Evolutionary conservation across 2,797 vertebrate species (phyloP).

Genomic region (Anniella stebbinsi): DNA sequence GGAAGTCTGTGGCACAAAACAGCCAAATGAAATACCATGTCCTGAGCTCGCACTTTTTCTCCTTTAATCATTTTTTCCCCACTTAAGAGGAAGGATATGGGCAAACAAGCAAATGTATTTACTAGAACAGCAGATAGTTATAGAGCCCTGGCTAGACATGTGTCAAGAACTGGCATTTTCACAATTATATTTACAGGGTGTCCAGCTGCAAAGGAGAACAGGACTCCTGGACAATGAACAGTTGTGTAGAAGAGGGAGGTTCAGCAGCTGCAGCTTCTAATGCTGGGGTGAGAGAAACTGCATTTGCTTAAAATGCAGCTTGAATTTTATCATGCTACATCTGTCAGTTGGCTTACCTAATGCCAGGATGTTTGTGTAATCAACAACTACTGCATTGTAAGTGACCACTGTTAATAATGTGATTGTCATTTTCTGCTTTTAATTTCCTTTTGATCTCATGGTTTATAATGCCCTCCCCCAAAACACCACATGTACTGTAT

Average conservation of each 20-base stretch:
- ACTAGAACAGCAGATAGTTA: conserved; percentile 11
- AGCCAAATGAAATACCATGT: not conserved
- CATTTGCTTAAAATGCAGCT: not conserved
- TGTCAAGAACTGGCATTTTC: not conserved
- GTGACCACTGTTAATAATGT: too few species aligned
- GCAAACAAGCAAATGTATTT: not conserved
- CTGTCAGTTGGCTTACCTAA: too few species aligned
- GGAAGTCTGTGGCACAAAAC: not conserved
- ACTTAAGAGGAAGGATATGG: conserved; percentile 22
- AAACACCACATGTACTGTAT: too few species aligned
- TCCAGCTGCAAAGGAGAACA: not conserved
- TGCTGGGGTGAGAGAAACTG: not conserved
- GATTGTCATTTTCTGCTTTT: too few species aligned
- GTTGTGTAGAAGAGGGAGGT: not conserved
- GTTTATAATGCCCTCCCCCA: too few species aligned
- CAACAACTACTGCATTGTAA: too few species aligned
- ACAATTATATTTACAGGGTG: not conserved
- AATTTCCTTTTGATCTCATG: too few species aligned
- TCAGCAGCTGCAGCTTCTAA: not conserved
- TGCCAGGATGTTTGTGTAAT: too few species aligned
- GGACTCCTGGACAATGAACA: not conserved
- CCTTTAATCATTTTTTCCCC: not conserved
- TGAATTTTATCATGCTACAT: not conserved
- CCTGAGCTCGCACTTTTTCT: not conserved
- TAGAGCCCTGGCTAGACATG: not conserved